phyloP scores from a whole-genome alignment of 2,797 vertebrate species.

The Notolabrus celidotus region DNA sequence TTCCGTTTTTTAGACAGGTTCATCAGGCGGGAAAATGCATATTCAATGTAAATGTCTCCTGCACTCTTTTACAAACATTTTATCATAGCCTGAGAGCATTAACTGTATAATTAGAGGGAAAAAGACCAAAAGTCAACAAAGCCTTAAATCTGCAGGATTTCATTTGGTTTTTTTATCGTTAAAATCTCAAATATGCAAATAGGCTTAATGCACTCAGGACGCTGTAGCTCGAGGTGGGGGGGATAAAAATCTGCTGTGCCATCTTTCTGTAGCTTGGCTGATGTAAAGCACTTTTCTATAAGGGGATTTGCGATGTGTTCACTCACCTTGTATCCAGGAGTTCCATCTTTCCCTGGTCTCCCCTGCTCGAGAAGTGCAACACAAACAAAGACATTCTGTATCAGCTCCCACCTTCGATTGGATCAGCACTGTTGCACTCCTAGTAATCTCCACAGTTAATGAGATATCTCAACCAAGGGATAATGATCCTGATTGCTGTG shows the following conservation, averaged over 20 bases:
- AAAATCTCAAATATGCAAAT: constrained; percentile 84
- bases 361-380: constrained; percentile 87
- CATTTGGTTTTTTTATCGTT: constrained; percentile 79
- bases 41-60: constrained; percentile 72
- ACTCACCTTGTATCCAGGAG: constrained; percentile 94
- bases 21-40: constrained; percentile 69
- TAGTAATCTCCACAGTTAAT: constrained; percentile 82
- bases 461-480: constrained; percentile 79
- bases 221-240: constrained; percentile 55
- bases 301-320: constrained; percentile 65
- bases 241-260: constrained; percentile 81
- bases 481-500: constrained; percentile 81
- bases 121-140: constrained; percentile 80
- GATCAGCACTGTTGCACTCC: constrained; percentile 80
- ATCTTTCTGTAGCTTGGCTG: constrained; percentile 71
- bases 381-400: constrained; percentile 79
- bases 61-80: constrained; percentile 77
- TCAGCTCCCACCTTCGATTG: constrained; percentile 79
- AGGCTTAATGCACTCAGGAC: constrained; percentile 77
- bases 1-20: constrained; percentile 55
- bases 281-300: constrained; percentile 77
- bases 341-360: constrained; percentile 94
- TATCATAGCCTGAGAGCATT: constrained; percentile 77
- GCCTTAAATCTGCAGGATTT: constrained; percentile 79
- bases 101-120: constrained; percentile 76